Evolutionary conservation across 2,113 vertebrate species (phyloP).

Genomic region (Felis chaus): DNA sequence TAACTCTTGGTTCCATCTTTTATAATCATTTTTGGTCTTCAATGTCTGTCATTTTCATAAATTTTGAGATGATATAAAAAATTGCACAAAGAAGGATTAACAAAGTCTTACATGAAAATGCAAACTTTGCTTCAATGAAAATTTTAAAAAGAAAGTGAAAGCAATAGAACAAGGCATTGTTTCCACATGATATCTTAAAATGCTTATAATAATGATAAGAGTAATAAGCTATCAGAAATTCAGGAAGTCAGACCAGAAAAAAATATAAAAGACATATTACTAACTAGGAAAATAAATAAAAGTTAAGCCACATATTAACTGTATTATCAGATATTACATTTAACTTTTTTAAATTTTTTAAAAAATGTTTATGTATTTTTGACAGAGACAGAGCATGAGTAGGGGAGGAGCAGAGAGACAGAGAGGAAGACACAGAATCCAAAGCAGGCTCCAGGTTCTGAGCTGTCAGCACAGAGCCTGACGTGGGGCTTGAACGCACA

Average conservation of each 20-base stretch:
- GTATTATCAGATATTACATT: background rate
- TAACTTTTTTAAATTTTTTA: background rate
- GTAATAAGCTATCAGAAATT: background rate
- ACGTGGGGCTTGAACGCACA: too few relatives aligned
- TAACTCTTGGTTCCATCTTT: background rate
- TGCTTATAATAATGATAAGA: background rate
- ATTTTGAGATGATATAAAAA: background rate
- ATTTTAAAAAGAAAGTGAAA: background rate
- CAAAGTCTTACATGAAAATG: background rate
- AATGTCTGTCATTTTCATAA: background rate
- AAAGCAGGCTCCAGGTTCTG: too few relatives aligned
- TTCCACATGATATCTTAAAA: background rate
- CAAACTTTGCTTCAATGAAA: background rate
- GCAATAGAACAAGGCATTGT: background rate
- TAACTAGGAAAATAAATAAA: background rate
- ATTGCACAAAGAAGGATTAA: background rate
- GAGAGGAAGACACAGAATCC: too few relatives aligned
- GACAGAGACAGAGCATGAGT: too few relatives aligned
- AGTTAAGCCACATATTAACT: background rate
- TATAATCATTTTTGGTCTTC: background rate
- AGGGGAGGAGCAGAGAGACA: too few relatives aligned
- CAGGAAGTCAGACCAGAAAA: background rate
- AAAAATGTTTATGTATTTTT: too few relatives aligned
- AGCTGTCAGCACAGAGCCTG: too few relatives aligned
- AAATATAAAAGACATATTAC: background rate